These are phyloP conservation scores for Caenorhabditis sinica DNA, from an alignment of 2,888 invertebrate genomes.

Conservation along the genomic window DNA sequence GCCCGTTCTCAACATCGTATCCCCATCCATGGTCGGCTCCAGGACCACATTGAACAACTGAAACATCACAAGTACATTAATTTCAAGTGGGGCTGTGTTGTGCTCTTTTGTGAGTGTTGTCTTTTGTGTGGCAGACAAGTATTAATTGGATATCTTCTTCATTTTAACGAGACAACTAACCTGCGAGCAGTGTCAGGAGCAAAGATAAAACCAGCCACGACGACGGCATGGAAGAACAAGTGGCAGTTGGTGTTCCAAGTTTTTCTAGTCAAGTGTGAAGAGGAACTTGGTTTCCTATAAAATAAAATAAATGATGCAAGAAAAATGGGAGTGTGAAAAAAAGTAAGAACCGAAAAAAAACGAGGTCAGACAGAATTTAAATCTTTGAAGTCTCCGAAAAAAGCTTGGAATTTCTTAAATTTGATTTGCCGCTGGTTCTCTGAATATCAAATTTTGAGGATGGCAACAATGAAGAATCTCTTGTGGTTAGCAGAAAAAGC, in stretches of 20 bases:
- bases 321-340: slow-evolving; percentile 3
- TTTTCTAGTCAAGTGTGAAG: slow-evolving; percentile 20
- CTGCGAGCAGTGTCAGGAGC: slow-evolving; percentile 45
- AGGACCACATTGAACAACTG: slow-evolving; percentile 55
- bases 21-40: slow-evolving; percentile 76
- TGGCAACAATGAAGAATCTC: slow-evolving; percentile 51
- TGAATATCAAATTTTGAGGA: slow-evolving; percentile 64
- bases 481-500: slow-evolving; percentile 7
- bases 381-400: slow-evolving; percentile 10
- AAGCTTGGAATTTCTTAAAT: background rate
- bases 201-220: slow-evolving; percentile 44
- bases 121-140: slow-evolving; percentile 41
- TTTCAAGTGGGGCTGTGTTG: slow-evolving; percentile 19
- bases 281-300: slow-evolving; percentile 18
- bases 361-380: slow-evolving; percentile 20
- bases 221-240: slow-evolving; percentile 37
- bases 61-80: slow-evolving; percentile 37
- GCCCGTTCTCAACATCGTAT: slow-evolving; percentile 77
- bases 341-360: background rate
- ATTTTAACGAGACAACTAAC: slow-evolving; percentile 40
- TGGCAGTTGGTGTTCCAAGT: slow-evolving; percentile 49
- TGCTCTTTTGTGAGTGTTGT: slow-evolving; percentile 5
- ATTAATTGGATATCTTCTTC: slow-evolving; percentile 42
- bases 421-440: slow-evolving; percentile 20
- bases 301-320: slow-evolving; percentile 17